Evolutionary conservation across 2,113 vertebrate genomes (phyloP).

Genomic region (Promerops cafer): DNA sequence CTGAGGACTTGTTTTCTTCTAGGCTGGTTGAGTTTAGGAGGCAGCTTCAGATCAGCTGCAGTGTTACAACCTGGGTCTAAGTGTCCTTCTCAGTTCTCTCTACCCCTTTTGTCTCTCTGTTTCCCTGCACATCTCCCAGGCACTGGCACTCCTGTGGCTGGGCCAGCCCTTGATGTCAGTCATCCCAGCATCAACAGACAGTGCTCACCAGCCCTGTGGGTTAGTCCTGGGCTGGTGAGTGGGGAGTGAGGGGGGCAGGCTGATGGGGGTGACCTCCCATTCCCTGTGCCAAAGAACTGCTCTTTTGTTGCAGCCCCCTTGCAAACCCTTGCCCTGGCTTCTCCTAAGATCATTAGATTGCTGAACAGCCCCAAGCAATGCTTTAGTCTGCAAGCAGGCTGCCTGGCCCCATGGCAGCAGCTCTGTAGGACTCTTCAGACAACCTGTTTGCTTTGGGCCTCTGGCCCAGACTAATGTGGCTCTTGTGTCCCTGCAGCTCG

Average conservation of each 20-base stretch:
- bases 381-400: background rate
- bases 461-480: background rate
- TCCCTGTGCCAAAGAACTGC: background rate
- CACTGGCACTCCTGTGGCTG: fast-evolving
- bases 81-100: background rate
- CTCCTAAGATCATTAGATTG: background rate
- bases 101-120: too few relatives aligned
- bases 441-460: background rate
- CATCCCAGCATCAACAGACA: background rate
- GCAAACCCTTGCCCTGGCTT: background rate
- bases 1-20: background rate
- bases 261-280: background rate
- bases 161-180: background rate
- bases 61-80: background rate
- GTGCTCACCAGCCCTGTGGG: fast-evolving
- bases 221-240: background rate
- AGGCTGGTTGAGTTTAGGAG: too few relatives aligned
- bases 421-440: background rate
- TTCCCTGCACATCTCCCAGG: background rate
- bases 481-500: slow-evolving; percentile 63
- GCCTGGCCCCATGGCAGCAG: background rate
- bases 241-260: fast-evolving
- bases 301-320: background rate
- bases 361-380: background rate
- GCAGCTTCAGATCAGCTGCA: too few relatives aligned